These are phyloP conservation scores for Aurelia sp. DNA, from an alignment of 30 jellyfish, hydroid and myxozoan genomes.

Conservation along the genomic window DNA sequence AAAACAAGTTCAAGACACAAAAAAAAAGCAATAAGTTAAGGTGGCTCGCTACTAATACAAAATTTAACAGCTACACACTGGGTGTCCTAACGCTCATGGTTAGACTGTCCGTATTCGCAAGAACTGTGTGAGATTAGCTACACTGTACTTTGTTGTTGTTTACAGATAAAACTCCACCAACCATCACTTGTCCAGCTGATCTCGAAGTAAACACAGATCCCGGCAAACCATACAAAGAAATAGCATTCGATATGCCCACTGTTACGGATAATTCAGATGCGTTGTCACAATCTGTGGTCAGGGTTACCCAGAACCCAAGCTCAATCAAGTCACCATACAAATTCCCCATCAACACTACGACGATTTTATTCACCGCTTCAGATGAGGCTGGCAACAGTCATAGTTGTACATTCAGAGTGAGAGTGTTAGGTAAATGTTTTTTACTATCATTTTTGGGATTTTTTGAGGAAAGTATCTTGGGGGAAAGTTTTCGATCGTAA, in stretches of 20 bases:
- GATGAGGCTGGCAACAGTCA: constrained; percentile 91
- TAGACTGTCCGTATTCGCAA: too few relatives aligned
- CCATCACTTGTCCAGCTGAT: constrained; percentile 91
- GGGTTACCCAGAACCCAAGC: constrained; percentile 80
- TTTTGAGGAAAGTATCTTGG: too few relatives aligned
- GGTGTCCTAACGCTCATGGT: too few relatives aligned
- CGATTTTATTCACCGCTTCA: constrained; percentile 78
- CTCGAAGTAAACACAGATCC: constrained; percentile 78
- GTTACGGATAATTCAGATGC: constrained; percentile 91
- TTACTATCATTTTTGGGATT: too few relatives aligned
- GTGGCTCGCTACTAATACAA: too few relatives aligned
- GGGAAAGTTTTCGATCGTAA: too few relatives aligned
- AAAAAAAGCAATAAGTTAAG: too few relatives aligned
- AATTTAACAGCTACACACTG: too few relatives aligned
- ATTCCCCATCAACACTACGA: constrained; percentile 91
- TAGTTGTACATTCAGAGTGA: constrained; percentile 87
- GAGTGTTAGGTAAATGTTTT: constrained; percentile 44
- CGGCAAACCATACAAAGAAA: constrained; percentile 76
- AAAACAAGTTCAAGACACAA: too few relatives aligned
- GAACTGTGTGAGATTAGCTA: too few relatives aligned
- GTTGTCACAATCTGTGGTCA: constrained; percentile 60
- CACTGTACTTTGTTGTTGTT: not conserved
- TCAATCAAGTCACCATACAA: constrained; percentile 86
- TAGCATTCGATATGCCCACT: constrained; percentile 70
- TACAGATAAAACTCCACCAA: constrained; percentile 95